Base-by-base conservation (phyloP, 2,797 vertebrate genomes). In the Sebastes matsubarae region DNA sequence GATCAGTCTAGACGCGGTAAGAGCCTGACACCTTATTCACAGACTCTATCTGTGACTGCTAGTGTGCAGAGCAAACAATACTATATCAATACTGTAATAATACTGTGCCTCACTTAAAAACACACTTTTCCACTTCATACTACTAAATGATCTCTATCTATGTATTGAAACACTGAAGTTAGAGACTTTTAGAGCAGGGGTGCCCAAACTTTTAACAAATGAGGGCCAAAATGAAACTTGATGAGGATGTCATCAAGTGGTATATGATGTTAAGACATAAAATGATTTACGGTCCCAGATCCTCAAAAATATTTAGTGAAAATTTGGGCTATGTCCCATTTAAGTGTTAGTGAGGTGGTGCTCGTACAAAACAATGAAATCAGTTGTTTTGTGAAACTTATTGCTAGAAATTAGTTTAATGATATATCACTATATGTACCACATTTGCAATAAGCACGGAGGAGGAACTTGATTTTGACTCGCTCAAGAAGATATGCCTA, bases 1-100 rank as follows among this genome's bases (percentile, higher is more conserved):
- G 92, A 97, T 16, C 79, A 4, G 0, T 74, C 86, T 18, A 89
- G 73, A 65, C 92, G n/a, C 90, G 97, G 98, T 99, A 91, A 94
- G 93, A 72, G 14, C 18, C 50, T 9, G 16, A 18, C 11, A 16
- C 14, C 18, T 14, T 54, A 22, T 6, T 50, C 38, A 75, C 22
- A 68, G 13, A 52, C 16, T n/a, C 30, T 29, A 4, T 69, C 8
- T 32, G 2, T 57, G 20, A 63, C 61, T 55, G 36, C 20, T 27
- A n/a, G 4, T 68, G 14, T 65, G 24, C 30, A 36, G 12, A 8
- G 6, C 2, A 34, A 32, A 63, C 14, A 12, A 3, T 38, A 24
- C 9, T 30, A 6, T 27, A 30, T 32, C 22, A 36, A 8, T 13
- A 46, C 13, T 30, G 2, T 20, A 18, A n/a, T 32, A 69, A 10